phyloP scores from a whole-genome alignment of 2,113 vertebrate genomes.

The Reinhardtius hippoglossoides region DNA sequence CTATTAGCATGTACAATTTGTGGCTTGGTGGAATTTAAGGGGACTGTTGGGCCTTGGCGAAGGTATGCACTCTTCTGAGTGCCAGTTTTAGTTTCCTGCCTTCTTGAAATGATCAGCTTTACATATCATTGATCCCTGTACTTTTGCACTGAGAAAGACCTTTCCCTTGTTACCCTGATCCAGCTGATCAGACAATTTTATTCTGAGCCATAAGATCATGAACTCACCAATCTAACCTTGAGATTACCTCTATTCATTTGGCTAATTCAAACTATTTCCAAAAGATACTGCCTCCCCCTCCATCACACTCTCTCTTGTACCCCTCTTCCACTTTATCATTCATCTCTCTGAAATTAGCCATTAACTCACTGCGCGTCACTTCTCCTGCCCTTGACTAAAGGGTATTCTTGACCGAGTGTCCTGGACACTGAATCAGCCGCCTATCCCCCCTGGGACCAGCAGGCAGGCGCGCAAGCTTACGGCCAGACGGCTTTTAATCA shows the following conservation, averaged over 20 bases:
- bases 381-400: slow-evolving; percentile 55
- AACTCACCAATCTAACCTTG: neutral
- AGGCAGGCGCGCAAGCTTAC: slow-evolving; percentile 37
- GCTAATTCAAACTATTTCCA: slow-evolving; percentile 6
- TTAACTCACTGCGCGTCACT: slow-evolving; percentile 53
- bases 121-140: neutral
- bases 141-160: neutral
- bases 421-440: slow-evolving; percentile 42
- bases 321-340: slow-evolving; percentile 33
- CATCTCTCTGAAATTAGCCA: slow-evolving; percentile 46
- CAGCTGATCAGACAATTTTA: neutral
- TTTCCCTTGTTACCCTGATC: neutral
- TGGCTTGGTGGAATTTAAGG: no score
- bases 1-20: no score
- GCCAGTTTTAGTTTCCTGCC: neutral
- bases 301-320: neutral
- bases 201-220: neutral
- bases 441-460: slow-evolving; percentile 19
- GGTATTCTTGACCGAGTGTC: slow-evolving; percentile 42
- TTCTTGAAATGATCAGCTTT: slow-evolving; percentile 9
- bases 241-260: slow-evolving; percentile 1
- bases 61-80: no score
- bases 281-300: slow-evolving; percentile 14
- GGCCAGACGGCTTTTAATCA: slow-evolving; percentile 76
- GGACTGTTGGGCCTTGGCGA: no score